Conservation (phyloP, 2,888 invertebrate species). For the Anodontia alba region DNA sequence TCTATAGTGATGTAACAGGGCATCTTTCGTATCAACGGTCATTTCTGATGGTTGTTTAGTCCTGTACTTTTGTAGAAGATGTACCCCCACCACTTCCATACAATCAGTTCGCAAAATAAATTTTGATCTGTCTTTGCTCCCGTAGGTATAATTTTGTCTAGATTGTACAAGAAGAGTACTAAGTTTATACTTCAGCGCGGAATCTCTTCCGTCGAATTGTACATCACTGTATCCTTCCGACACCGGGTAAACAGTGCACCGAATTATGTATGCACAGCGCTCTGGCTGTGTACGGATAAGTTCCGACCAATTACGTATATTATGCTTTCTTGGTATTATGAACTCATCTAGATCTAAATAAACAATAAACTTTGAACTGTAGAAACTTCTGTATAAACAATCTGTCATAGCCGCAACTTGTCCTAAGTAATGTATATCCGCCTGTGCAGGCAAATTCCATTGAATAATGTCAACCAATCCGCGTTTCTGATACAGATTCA, state of each 20-base stretch:
- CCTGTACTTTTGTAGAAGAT: slow-evolving; percentile 60
- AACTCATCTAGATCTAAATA: slow-evolving; percentile 83
- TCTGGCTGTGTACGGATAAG: slow-evolving; percentile 47
- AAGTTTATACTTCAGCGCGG: slow-evolving; percentile 64
- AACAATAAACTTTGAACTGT: slow-evolving; percentile 74
- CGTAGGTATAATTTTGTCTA: slow-evolving; percentile 64
- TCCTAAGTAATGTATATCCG: slow-evolving; percentile 82
- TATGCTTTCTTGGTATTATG: slow-evolving; percentile 74
- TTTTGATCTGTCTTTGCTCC: slow-evolving; percentile 67
- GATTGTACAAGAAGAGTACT: slow-evolving; percentile 65
- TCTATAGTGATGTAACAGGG: slow-evolving; percentile 74
- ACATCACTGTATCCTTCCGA: slow-evolving; percentile 62
- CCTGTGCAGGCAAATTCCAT: slow-evolving; percentile 75
- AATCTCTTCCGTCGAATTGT: slow-evolving; percentile 48
- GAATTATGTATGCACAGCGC: slow-evolving; percentile 56
- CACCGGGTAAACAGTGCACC: slow-evolving; percentile 72
- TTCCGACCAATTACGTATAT: slow-evolving; percentile 61
- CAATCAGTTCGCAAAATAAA: slow-evolving; percentile 68
- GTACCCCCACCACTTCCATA: slow-evolving; percentile 70
- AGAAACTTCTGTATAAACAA: slow-evolving; percentile 79
- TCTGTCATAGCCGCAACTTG: slow-evolving; percentile 82
- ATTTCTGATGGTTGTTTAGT: slow-evolving; percentile 18
- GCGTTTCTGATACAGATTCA: slow-evolving; percentile 66
- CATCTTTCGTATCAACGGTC: slow-evolving; percentile 43
- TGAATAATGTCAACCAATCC: slow-evolving; percentile 74